Evolutionary conservation across 1,140 invertebrate genomes (phyloP), one percentile per base, ranked within the genome.

Genomic region (Drosophila suzukii): DNA sequence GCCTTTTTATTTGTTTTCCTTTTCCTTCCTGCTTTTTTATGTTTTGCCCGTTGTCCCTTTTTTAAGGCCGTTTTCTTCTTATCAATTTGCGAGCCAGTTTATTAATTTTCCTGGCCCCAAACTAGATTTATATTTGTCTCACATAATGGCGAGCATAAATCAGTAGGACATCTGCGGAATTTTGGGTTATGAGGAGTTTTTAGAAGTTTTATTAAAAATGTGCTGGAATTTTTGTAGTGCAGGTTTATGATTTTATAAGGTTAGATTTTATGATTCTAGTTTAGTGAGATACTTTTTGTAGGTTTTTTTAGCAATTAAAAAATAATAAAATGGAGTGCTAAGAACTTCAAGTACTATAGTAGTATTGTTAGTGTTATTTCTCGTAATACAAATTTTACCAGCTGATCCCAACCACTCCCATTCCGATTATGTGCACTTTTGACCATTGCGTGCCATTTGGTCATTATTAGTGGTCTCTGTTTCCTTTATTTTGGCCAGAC

Each of bases 21-120:
- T 50, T 75, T 41, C 27, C 24, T 68, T 34, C 54, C 62, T 43
- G 39, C 11, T 57, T 27, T 15, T 24, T 15, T 57, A n/a, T 30
- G 2, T 20, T 7, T 8, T 47, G 43, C 34, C 47, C 65, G 32
- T 74, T 74, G 57, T 74, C 51, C 44, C 44, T 58, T 54, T 50
- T 56, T 67, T 46, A 20, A 61, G 62, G 77, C 68, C 39, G 51
- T 77, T 81, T 49, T 82, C 66, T 75, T 81, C 47, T 55, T 63
- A 86, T 86, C 82, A 85, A 86, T 86, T 78, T 78, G 81, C 47
- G 56, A 55, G 66, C 59, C 39, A 77, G 75, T 85, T 84, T 84
- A 86, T 81, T 86, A 86, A 86, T 85, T 81, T 86, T 81, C 46
- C 68, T 39, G 55, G 38, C 46, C 61, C 61, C 47, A 75, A 75